Evolutionary conservation across 1,140 invertebrate genomes (phyloP).

Genomic region (Heterodera schachtii): DNA sequence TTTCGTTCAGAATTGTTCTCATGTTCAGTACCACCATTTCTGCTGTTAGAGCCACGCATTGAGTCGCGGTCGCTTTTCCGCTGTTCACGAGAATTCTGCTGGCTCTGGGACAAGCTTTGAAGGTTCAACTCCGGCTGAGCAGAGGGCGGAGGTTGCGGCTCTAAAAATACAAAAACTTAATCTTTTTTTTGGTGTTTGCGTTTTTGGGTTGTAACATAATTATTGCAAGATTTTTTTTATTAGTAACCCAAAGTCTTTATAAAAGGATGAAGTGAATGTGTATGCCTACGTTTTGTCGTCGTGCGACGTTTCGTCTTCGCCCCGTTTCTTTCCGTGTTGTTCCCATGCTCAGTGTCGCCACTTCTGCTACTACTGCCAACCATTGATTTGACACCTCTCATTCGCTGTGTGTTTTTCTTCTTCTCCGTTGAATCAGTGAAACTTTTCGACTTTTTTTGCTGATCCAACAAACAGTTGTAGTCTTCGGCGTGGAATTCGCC

Average conservation of each 20-base stretch:
- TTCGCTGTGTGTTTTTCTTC: background rate
- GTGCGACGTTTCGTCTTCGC: background rate
- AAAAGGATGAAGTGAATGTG: too few relatives aligned
- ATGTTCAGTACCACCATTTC: background rate
- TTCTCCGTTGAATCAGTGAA: slow-evolving; percentile 5
- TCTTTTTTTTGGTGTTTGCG: too few relatives aligned
- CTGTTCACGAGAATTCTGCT: slow-evolving; percentile 23
- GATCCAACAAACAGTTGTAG: slow-evolving; percentile 32
- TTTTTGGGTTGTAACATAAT: too few relatives aligned
- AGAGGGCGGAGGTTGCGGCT: background rate
- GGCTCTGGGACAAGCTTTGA: slow-evolving; percentile 23
- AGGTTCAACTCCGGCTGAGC: background rate
- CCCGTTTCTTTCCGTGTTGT: slow-evolving; percentile 11
- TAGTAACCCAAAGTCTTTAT: too few relatives aligned
- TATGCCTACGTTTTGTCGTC: too few relatives aligned
- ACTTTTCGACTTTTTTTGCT: slow-evolving; percentile 21
- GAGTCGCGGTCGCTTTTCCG: slow-evolving; percentile 53
- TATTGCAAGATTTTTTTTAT: too few relatives aligned
- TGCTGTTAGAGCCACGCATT: slow-evolving; percentile 32
- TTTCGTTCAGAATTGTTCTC: too few relatives aligned
- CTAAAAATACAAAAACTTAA: background rate
- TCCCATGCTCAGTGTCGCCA: background rate
- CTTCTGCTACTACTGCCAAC: background rate
- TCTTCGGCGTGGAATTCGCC: slow-evolving; percentile 59
- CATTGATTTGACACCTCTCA: slow-evolving; percentile 6